Base-by-base conservation (phyloP, 2,797 vertebrate species). In the Lemur catta region DNA sequence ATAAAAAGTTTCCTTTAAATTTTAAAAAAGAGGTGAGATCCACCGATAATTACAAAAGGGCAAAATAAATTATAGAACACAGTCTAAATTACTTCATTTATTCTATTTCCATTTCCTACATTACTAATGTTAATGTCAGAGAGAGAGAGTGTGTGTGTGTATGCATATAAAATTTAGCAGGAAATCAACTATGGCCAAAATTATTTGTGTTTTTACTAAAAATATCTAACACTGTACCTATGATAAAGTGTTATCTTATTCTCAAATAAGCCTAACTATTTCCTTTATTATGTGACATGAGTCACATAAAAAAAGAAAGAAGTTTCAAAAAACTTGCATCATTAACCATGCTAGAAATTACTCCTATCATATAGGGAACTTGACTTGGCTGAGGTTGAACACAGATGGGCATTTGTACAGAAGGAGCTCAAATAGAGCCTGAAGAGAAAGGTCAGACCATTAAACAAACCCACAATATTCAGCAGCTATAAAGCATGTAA, bases 281-380 rank as follows among this genome's bases (percentile, higher is more conserved):
- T 95, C 35, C 82, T 97, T 95, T 85, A 97, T 95, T 94, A 91
- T 82, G 35, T 92, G 61, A 95, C 52, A 69, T 41, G 50, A 61
- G 80, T n/a, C n/a, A n/a, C n/a, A 14, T 94, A 46, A 87, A 90
- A 93, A 86, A 93, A 5, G 55, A 95, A 96, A 4, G 50, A 91
- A 80, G 8, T 1, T 11, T 3, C 93, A 43, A n/a, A 96, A 98
- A 97, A 85, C 38, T 94, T 97, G 18, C 46, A 95, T 46, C 67
- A 65, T 61, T 59, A 41, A 43, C 38, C 57, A 74, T 59, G 92
- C 69, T 71, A 84, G 81, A 72, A 94, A 26, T 76, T n/a, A 78
- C 92, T 95, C 71, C 61, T 46, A 26, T 30, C 33, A 59, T 92
- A 94, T 0, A 3, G 46, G 63, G 46, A 81, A 84, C 57, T 28